Base-by-base conservation (phyloP, 2,113 vertebrate genomes). In the Ceratotherium simum region DNA sequence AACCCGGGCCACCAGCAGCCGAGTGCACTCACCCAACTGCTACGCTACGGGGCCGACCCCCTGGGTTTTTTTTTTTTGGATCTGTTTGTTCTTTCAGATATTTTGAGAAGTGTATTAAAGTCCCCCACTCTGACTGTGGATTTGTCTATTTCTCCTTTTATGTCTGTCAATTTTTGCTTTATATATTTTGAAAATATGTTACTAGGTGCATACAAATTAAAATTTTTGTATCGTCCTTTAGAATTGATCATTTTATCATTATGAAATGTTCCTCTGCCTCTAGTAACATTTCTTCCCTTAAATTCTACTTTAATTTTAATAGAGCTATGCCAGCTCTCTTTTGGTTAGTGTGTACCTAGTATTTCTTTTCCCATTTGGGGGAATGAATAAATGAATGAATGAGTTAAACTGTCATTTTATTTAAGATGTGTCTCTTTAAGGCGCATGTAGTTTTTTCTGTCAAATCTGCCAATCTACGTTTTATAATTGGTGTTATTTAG, bases 231-330 rank as follows among this genome's bases (percentile, higher is more conserved):
- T 13, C 48, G 31, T 36, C 60, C 46, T 81, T 27, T 48, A 90
- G 46, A 72, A 58, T 1, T 75, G 67, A 65, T 62, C n/a, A 20
- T 31, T 33, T 5, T 65, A 11, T 73, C 51, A 42, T 51, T 73
- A 29, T 80, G 75, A 64, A 54, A 36, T 56, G 36, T 56, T 73
- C 11, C 29, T 91, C 67, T 79, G 16, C 29, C 33, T 54, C 27
- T 64, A 64, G 3, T 79, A 80, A 73, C 51, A 67, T 48, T 84
- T 76, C n/a, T n/a, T 70, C 8, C 11, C 42, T 72, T 75, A 51
- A 64, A 88, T 78, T 95, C 42, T 46, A 62, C 18, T 58, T 78
- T 92, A 89, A 73, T 75, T 75, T 89, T 25, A 95, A 48, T 67
- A 20, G 23, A 72, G 73, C 36, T n/a, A 17, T 80, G 29, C 16